phyloP scores from a whole-genome alignment of 2,113 vertebrate species.

The Platichthys flesus region DNA sequence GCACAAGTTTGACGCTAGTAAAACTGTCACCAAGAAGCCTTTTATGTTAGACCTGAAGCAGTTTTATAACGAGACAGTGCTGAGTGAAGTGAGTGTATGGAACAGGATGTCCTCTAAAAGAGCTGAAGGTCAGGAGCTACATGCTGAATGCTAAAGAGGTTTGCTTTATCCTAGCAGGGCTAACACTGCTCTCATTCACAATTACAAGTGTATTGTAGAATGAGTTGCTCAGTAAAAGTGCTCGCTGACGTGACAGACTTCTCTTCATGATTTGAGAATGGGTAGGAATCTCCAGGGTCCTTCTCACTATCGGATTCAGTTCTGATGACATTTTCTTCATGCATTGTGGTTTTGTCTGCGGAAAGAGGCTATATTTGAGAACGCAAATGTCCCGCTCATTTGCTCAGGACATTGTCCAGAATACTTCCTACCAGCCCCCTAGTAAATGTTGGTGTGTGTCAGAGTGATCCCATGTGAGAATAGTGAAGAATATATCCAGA shows the following conservation, averaged over 20 bases:
- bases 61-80: conserved; percentile 39
- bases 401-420: too few relatives aligned
- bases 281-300: conserved; percentile 14
- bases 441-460: too few relatives aligned
- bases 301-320: neutral
- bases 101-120: conserved; percentile 58
- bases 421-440: too few relatives aligned
- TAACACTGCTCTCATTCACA: conserved; percentile 62
- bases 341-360: neutral
- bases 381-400: too few relatives aligned
- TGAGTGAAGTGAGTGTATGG: conserved; percentile 46
- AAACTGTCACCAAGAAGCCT: conserved; percentile 13
- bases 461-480: too few relatives aligned
- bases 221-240: conserved; percentile 26
- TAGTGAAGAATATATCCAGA: too few relatives aligned
- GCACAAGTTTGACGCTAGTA: conserved; percentile 14
- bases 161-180: conserved; percentile 48
- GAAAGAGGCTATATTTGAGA: too few relatives aligned
- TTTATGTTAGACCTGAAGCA: conserved; percentile 14
- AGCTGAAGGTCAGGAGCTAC: conserved; percentile 53
- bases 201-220: conserved; percentile 40
- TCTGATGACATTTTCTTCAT: neutral
- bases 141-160: conserved; percentile 67
- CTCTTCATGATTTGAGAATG: neutral
- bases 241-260: conserved; percentile 30